A percentile compares a stretch with the other conserved stretches of the same genome.
These are phyloP conservation scores for Calosoma granatense DNA, from an alignment of 1,140 invertebrate species.

Conservation along the genomic window DNA sequence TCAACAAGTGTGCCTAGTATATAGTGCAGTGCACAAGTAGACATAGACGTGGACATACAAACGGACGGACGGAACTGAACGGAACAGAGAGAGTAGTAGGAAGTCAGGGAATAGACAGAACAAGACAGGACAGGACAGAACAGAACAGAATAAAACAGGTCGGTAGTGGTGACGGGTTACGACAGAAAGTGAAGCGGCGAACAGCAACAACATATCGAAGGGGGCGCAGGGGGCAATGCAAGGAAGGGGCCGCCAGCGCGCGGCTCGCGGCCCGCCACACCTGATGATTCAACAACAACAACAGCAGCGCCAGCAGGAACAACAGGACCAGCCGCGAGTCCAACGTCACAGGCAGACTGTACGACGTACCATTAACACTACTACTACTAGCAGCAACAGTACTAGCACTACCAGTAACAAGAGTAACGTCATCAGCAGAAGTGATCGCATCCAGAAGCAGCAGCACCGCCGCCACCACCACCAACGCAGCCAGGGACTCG, in stretches of 20 bases:
- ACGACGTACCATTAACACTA: neutral
- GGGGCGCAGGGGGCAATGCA: neutral
- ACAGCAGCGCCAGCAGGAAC: neutral
- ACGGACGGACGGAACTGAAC: too few relatives aligned
- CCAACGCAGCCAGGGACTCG: slow-evolving; percentile 15
- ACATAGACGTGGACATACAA: too few relatives aligned
- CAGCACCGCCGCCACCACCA: slow-evolving; percentile 9
- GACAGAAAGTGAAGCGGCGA: neutral
- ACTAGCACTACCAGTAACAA: neutral
- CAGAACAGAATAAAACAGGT: too few relatives aligned
- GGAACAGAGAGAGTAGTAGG: too few relatives aligned
- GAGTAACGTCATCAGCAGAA: slow-evolving; percentile 24
- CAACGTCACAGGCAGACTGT: neutral
- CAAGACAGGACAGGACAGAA: too few relatives aligned
- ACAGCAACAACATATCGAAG: neutral
- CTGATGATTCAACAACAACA: slow-evolving; percentile 2
- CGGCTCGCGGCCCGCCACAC: neutral
- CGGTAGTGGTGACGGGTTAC: too few relatives aligned
- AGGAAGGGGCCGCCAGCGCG: neutral
- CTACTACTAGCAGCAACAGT: neutral
- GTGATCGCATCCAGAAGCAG: slow-evolving; percentile 15
- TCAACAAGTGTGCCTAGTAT: too few relatives aligned
- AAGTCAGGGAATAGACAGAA: too few relatives aligned
- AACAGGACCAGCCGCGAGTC: neutral
- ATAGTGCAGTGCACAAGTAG: too few relatives aligned